Evolutionary conservation across 2,113 vertebrate genomes (phyloP), one percentile per base, ranked within the genome.

Genomic region (Petaurus breviceps): DNA sequence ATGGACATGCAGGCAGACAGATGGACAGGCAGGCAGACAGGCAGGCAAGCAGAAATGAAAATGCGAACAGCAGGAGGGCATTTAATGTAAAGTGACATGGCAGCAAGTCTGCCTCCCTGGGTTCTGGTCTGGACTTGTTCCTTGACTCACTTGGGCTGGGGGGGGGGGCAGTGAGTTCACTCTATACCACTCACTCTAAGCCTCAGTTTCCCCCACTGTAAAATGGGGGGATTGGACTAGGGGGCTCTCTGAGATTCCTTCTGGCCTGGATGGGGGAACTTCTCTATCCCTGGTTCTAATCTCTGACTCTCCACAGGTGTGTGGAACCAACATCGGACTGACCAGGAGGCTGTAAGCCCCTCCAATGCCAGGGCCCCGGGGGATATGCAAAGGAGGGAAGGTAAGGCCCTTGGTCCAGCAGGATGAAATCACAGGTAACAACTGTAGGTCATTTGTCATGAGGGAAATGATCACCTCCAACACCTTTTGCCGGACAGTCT

Each of bases 1-100:
- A 5, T 4, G 3, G 53, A 5, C 22, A 14, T 19, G 53, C 53
- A 28, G 55, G 55, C 7, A 9, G 54, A 6, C 1, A 8, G 55
- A 28, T 11, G 14, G n/a, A 8, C n/a, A 61, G 57, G 1, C 31
- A 5, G 28, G 3, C 0, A 37, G 57, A 0, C 31, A 37, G 55
- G 2, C 55, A 61, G 55, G 10, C 26, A n/a, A 37, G 37, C 12
- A 43, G 68, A 43, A 84, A 84, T 84, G 8, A 68, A 37, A 37
- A 14, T 37, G 31, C 14, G 68, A 43, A 37, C 37, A 77, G 68
- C 68, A n/a, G 31, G 57, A 37, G 11, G 57, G 37, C 6, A 14
- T 19, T 16, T 77, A 25, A 5, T 7, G 1, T 0, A 22, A 6
- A 77, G 16, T 0, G 5, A 19, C 3, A 3, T 8, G 68, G 12